Conservation (phyloP, 2,888 invertebrate species). For the Drosophila eohydei region DNA sequence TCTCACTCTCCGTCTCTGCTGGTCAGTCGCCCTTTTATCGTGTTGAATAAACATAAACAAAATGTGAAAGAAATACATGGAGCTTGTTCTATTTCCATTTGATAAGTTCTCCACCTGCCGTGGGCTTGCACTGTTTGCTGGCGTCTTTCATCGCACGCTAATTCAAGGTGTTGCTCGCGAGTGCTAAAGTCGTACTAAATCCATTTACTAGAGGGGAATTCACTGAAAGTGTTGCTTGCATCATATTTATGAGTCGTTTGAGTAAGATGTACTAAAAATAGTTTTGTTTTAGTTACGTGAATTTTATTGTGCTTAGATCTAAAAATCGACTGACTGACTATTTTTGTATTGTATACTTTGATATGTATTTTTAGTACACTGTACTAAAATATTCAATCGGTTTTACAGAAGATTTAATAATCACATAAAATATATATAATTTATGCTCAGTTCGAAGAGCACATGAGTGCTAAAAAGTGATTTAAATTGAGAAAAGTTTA, state of each 20-base stretch:
- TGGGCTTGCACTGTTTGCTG: conserved; percentile 8
- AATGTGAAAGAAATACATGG: not conserved
- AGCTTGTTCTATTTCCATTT: conserved; percentile 17
- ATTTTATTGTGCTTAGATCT: not conserved
- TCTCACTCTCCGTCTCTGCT: conserved; percentile 4
- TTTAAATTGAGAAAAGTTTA: too few relatives aligned
- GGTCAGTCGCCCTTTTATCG: conserved; percentile 36
- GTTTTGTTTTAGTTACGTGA: not conserved
- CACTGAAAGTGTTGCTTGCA: not conserved
- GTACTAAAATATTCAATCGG: conserved; percentile 1
- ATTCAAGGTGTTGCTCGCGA: conserved; percentile 14
- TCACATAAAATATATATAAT: not conserved
- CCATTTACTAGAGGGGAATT: not conserved
- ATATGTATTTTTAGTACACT: conserved; percentile 1
- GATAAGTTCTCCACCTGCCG: conserved; percentile 6
- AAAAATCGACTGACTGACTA: too few relatives aligned
- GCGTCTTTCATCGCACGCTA: conserved; percentile 8
- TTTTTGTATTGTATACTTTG: not conserved
- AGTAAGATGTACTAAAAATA: not conserved
- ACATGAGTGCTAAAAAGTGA: too few relatives aligned
- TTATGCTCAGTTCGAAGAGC: too few relatives aligned
- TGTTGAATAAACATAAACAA: conserved; percentile 54
- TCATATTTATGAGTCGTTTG: not conserved
- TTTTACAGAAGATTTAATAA: not conserved
- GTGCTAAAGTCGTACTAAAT: conserved; percentile 28